phyloP scores from a whole-genome alignment of 2,797 vertebrate genomes.

The Zonotrichia albicollis region DNA sequence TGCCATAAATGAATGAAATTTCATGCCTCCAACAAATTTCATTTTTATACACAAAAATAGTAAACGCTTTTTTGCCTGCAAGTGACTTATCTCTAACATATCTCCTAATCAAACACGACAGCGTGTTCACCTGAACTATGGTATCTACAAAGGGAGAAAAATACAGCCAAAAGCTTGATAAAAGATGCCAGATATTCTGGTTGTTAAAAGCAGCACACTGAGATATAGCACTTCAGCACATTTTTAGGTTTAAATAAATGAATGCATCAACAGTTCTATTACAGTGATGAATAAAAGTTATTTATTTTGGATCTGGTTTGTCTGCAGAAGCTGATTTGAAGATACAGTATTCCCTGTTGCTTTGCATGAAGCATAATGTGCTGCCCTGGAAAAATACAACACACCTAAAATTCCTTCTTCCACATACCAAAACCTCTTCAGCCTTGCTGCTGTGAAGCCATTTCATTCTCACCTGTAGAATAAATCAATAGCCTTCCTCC shows the following conservation, averaged over 20 bases:
- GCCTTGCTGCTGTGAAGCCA: background rate
- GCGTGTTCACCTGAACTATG: background rate
- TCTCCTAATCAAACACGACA: background rate
- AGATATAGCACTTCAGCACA: background rate
- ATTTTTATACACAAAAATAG: slow-evolving; percentile 20
- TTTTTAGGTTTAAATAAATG: slow-evolving; percentile 46
- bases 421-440: background rate
- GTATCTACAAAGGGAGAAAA: background rate
- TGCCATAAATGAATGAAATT: slow-evolving; percentile 16
- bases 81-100: background rate
- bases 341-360: background rate
- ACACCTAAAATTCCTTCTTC: background rate
- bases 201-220: background rate
- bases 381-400: background rate
- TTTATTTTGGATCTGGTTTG: slow-evolving; percentile 22
- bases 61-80: background rate
- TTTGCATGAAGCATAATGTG: background rate
- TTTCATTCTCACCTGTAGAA: background rate
- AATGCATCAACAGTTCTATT: slow-evolving; percentile 11
- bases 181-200: background rate
- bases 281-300: background rate
- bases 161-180: slow-evolving; percentile 8
- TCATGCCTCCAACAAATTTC: background rate
- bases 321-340: slow-evolving; percentile 28
- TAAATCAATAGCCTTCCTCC: background rate